A percentile compares a stretch with the other conserved stretches of the same genome.
phyloP scores from a whole-genome alignment of 2,888 invertebrate genomes.

The Leucoma salicis region DNA sequence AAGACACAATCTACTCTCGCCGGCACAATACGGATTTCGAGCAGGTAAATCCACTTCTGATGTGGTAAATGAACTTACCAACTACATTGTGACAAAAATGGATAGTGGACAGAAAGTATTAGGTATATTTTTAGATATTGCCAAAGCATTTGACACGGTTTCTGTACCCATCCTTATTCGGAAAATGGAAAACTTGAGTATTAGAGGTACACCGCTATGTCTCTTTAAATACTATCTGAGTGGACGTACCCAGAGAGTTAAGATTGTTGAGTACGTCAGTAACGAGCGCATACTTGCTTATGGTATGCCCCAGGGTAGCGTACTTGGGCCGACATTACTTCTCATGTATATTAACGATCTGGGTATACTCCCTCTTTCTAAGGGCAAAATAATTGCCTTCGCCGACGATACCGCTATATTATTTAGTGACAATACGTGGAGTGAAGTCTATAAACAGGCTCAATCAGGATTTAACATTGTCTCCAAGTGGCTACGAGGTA shows the following conservation, averaged over 20 bases:
- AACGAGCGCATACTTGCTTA: neutral
- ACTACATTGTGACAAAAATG: slow-evolving; percentile 3
- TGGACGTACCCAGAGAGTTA: slow-evolving; percentile 1
- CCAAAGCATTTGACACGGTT: no score
- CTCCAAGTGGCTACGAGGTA: neutral
- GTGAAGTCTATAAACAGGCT: neutral
- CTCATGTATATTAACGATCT: no score
- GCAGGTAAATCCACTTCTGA: slow-evolving; percentile 3
- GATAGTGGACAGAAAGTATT: slow-evolving; percentile 2
- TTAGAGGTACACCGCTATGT: neutral
- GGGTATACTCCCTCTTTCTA: neutral
- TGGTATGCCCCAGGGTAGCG: slow-evolving; percentile 3
- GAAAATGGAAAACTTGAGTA: no score
- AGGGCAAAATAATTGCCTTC: neutral
- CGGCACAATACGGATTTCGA: slow-evolving; percentile 7
- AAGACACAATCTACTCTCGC: slow-evolving; percentile 3
- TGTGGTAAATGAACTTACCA: no score
- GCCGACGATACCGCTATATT: neutral
- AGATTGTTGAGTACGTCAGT: neutral
- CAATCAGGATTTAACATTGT: neutral
- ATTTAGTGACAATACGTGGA: neutral
- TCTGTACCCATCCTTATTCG: no score
- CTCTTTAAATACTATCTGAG: slow-evolving; percentile 1
- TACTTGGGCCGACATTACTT: neutral
- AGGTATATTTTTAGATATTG: no score